Percentiles rank a stretch among this genome's conserved stretches.
These are phyloP conservation scores for Nothoprocta pentlandii DNA, from an alignment of 2,113 vertebrate genomes.

Conservation along the genomic window DNA sequence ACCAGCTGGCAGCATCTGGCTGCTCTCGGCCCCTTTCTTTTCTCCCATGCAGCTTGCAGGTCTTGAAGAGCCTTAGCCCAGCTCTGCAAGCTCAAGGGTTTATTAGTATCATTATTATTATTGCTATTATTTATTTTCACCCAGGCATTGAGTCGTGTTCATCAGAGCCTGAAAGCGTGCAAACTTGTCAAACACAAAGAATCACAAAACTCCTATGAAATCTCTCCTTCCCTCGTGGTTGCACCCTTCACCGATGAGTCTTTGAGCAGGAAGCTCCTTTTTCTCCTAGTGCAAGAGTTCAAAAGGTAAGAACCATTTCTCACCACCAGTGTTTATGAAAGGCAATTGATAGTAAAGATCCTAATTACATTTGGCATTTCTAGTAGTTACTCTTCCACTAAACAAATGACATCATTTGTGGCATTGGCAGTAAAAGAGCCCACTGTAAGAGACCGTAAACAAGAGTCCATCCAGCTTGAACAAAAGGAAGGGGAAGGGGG, in stretches of 20 bases:
- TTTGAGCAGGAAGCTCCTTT: not conserved
- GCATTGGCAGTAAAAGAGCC: slow-evolving; percentile 47
- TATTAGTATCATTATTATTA: not conserved
- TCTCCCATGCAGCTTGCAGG: not conserved
- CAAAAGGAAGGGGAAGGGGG: slow-evolving; percentile 4
- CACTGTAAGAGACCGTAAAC: slow-evolving; percentile 55
- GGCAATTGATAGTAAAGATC: slow-evolving; percentile 31
- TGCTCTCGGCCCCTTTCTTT: slow-evolving; percentile 5
- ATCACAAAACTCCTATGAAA: not conserved
- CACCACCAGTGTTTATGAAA: slow-evolving; percentile 30
- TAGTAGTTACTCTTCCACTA: slow-evolving; percentile 16
- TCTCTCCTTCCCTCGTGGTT: not conserved
- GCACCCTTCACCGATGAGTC: not conserved
- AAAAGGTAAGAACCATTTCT: slow-evolving; percentile 62
- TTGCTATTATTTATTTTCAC: not conserved
- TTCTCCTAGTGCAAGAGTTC: slow-evolving; percentile 22
- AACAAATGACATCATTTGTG: slow-evolving; percentile 70
- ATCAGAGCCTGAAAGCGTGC: not conserved
- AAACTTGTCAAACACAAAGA: not conserved
- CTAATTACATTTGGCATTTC: slow-evolving; percentile 68
- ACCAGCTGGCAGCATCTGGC: slow-evolving; percentile 62
- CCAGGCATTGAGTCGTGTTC: not conserved
- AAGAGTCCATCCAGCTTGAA: slow-evolving; percentile 24
- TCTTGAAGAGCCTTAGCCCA: not conserved
- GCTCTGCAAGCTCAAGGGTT: not conserved